These are phyloP conservation scores for Conomelus anceps DNA, from an alignment of 2,888 invertebrate genomes.

Conservation along the genomic window DNA sequence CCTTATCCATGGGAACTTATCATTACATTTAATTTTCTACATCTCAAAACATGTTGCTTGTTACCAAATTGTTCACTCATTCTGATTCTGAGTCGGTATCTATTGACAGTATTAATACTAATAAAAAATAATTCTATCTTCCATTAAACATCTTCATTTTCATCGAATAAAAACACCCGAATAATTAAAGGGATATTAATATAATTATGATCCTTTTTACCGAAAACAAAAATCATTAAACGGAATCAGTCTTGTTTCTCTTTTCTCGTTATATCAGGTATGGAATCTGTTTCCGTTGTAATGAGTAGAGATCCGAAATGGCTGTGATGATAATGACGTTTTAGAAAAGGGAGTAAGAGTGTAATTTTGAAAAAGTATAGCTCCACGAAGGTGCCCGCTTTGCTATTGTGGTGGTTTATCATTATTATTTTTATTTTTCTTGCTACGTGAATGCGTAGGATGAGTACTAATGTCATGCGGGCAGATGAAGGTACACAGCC, in stretches of 20 bases:
- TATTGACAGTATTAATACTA: too few species aligned
- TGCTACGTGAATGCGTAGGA: background rate
- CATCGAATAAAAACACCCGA: too few species aligned
- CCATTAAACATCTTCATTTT: too few species aligned
- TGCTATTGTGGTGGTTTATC: background rate
- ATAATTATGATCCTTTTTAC: too few species aligned
- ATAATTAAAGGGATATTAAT: too few species aligned
- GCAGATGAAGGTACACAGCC: background rate
- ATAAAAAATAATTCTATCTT: too few species aligned
- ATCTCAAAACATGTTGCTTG: too few species aligned
- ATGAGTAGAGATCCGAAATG: background rate
- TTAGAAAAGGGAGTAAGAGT: background rate
- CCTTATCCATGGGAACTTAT: too few species aligned
- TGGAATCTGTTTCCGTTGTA: background rate
- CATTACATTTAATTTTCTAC: too few species aligned
- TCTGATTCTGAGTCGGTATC: too few species aligned
- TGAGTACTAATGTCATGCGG: background rate
- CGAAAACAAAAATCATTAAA: background rate
- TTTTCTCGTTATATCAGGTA: too few species aligned
- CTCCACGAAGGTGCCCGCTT: background rate
- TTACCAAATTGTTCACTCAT: too few species aligned
- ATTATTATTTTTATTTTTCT: background rate
- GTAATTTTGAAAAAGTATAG: background rate
- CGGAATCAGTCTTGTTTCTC: background rate
- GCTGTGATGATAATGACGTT: background rate